Evolutionary conservation across 2,797 vertebrate species (phyloP).

Genomic region (Coreius guichenoti): DNA sequence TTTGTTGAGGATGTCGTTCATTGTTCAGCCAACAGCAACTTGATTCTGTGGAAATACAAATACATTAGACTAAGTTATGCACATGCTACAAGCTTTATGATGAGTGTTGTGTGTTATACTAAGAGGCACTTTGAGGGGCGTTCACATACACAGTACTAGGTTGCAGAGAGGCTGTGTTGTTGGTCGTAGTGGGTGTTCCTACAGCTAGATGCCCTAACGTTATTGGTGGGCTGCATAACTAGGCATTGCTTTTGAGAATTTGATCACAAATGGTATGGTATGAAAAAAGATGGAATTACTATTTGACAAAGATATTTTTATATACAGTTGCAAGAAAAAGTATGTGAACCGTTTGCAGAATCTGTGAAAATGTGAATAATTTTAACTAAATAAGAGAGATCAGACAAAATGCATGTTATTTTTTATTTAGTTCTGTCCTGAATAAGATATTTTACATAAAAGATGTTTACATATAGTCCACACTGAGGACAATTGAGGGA

Average conservation of each 20-base stretch:
- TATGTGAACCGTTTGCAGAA: no score
- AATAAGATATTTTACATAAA: no score
- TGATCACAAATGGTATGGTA: not conserved
- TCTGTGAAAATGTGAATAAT: no score
- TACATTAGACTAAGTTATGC: not conserved
- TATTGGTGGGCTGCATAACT: not conserved
- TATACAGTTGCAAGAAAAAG: no score
- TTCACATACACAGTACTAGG: not conserved
- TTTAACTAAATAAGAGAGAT: no score
- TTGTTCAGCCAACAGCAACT: not conserved
- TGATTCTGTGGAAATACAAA: conserved; percentile 12
- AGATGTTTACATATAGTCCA: no score
- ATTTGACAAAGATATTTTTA: not conserved
- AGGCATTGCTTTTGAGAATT: not conserved
- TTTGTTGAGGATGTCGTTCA: not conserved
- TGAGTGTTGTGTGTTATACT: not conserved
- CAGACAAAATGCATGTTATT: no score
- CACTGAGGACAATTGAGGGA: no score
- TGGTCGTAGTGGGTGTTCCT: not conserved
- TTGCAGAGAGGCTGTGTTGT: not conserved
- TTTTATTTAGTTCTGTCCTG: no score
- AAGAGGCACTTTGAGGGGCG: not conserved
- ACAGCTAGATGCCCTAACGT: not conserved
- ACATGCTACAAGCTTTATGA: not conserved
- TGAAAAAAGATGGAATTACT: not conserved